Percentiles rank a stretch among this genome's conserved stretches.
phyloP scores from a whole-genome alignment of 2,113 vertebrate species.

The Actenoides hombroni region DNA sequence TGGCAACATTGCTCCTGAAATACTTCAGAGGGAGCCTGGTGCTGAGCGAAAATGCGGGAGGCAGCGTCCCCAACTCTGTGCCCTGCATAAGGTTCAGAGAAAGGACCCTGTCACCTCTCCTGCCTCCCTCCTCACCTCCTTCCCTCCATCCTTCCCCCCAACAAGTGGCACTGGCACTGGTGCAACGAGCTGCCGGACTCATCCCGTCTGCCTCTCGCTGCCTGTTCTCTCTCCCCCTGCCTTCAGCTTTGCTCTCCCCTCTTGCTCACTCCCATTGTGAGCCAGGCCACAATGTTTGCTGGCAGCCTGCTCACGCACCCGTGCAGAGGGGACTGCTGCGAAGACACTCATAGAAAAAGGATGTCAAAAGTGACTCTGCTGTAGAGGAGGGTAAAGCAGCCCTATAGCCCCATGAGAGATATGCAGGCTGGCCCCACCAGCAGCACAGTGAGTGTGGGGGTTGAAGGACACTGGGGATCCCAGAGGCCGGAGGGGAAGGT shows the following conservation, averaged over 20 bases:
- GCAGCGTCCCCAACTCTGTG: background rate
- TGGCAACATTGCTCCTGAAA: constrained; percentile 53
- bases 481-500: background rate
- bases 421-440: background rate
- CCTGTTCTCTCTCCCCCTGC: background rate
- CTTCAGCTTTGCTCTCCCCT: background rate
- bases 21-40: background rate
- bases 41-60: background rate
- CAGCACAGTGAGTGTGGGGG: background rate
- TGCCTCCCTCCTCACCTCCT: background rate
- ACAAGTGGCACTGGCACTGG: accelerated
- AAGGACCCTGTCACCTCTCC: background rate
- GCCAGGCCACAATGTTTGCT: background rate
- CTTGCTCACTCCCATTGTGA: accelerated
- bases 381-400: background rate
- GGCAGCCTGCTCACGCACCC: background rate
- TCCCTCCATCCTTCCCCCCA: background rate
- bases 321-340: background rate
- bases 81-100: background rate
- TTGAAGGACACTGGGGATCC: background rate
- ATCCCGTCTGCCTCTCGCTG: background rate
- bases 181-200: background rate
- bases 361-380: background rate
- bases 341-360: background rate
- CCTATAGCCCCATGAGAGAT: background rate